Base-by-base conservation (phyloP, 2,113 vertebrate species). In the Lophotis ruficrista region DNA sequence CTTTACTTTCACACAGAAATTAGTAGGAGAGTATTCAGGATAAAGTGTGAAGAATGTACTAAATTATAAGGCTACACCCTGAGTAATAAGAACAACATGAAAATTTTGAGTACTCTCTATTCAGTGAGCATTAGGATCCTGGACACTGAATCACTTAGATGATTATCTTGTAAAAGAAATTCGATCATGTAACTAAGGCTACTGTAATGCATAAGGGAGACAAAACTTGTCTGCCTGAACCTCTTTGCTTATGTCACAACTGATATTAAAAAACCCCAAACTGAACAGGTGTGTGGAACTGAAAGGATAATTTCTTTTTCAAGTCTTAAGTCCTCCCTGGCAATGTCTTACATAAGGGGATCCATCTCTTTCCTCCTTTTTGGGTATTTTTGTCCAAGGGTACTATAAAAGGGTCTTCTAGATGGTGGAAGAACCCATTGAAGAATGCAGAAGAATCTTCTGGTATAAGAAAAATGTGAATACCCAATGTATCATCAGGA, bases 401-500 rank as follows among this genome's bases (percentile, higher is more conserved):
- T 2, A 3, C 28, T 85, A 6, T 54, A 54, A 57, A 64, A 78
- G 20, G 20, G 9, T 62, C 13, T 38, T 54, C 30, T 45, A 45
- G 31, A 53, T 78, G 18, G 23, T 22, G 16, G 24, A 61, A 30
- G 11, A 80, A 50, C 4, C 6, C 4, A 1, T 2, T 50, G 33
- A 54, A 43, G 45, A 28, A 19, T 61, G 28, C 28, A 82, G 14
- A 69, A 62, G 19, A n/a, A 28, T 73, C 12, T 64, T 69, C 38
- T 61, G 33, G 10, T 9, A 5, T 13, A 47, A 47, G 23, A 83
- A 56, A 51, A 43, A 5, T 2, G 4, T 53, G 6, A 0, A 1
- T 37, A 54, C 25, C 12, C 17, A 28, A 5, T 38, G 11, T 71
- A 24, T 51, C 12, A 41, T 19, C n/a, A 30, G 37, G 11, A 76